Percentiles rank a stretch among this genome's conserved stretches.
These are phyloP conservation scores for Torymus auratus DNA, from an alignment of 2,888 invertebrate species.

Conservation along the genomic window DNA sequence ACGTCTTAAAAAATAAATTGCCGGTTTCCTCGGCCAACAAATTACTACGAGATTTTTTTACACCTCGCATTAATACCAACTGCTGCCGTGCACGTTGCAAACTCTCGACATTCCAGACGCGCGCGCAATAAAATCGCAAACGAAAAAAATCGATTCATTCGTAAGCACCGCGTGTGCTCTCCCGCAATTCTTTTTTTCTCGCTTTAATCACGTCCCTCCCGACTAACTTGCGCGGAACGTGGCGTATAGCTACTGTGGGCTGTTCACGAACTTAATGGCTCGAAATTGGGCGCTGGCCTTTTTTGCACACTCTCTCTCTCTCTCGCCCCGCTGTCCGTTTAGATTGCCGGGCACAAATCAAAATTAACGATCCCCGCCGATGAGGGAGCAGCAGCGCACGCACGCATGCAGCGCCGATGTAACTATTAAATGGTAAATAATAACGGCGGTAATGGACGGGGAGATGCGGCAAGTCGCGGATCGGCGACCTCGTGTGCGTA, in stretches of 20 bases:
- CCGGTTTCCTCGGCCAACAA: no score
- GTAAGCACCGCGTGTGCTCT: neutral
- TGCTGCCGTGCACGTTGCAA: no score
- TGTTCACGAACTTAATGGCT: slow-evolving; percentile 5
- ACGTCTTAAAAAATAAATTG: no score
- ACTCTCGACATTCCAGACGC: neutral
- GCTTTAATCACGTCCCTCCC: neutral
- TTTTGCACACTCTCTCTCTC: neutral
- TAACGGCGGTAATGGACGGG: neutral
- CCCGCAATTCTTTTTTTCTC: neutral
- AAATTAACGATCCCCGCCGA: slow-evolving; percentile 33
- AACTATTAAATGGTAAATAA: slow-evolving; percentile 33
- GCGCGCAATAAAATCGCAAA: slow-evolving; percentile 12
- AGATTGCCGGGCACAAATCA: slow-evolving; percentile 24
- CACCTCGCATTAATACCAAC: neutral
- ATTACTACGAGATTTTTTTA: neutral
- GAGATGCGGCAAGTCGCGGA: neutral
- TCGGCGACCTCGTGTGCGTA: neutral
- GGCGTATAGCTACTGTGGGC: neutral
- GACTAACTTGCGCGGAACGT: no score
- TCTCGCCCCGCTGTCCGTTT: no score
- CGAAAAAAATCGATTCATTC: slow-evolving; percentile 5
- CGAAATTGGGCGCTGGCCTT: slow-evolving; percentile 25
- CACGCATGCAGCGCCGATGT: neutral
- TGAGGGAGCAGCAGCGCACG: neutral